These are phyloP conservation scores for Helicoverpa zea DNA, from an alignment of 1,140 invertebrate genomes.

Conservation along the genomic window DNA sequence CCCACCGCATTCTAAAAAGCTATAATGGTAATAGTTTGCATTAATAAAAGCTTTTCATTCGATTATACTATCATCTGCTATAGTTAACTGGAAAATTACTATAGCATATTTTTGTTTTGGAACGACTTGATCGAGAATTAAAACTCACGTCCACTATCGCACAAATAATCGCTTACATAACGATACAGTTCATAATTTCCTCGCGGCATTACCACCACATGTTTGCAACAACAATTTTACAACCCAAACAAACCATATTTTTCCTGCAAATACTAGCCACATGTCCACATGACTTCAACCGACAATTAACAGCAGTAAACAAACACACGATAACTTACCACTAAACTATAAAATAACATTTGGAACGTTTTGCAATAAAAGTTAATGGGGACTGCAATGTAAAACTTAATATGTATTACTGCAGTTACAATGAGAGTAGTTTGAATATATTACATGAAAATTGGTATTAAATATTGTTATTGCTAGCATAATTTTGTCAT, in stretches of 20 bases:
- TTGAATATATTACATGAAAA: not conserved
- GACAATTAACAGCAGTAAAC: conserved; percentile 1
- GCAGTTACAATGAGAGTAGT: not conserved
- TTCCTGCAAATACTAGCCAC: not conserved
- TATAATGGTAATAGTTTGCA: too few species aligned
- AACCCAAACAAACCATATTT: conserved; percentile 2
- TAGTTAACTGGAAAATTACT: too few species aligned
- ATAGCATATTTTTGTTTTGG: not conserved
- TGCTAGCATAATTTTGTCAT: too few species aligned
- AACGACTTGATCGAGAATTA: not conserved
- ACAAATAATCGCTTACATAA: not conserved
- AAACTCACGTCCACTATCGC: not conserved
- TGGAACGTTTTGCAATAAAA: conserved; percentile 16
- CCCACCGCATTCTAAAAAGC: too few species aligned
- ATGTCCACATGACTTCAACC: not conserved
- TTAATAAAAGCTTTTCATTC: too few species aligned
- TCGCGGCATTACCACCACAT: not conserved
- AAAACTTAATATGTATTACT: not conserved
- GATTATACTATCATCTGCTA: too few species aligned
- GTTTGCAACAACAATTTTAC: not conserved
- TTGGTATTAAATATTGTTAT: not conserved
- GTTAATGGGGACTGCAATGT: not conserved
- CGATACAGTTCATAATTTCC: not conserved
- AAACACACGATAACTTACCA: conserved; percentile 14
- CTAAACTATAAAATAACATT: conserved; percentile 6